A percentile compares a stretch with the other conserved stretches of the same genome.
phyloP scores from a whole-genome alignment of 2,797 vertebrate species.

The Enteromius mattozi region DNA sequence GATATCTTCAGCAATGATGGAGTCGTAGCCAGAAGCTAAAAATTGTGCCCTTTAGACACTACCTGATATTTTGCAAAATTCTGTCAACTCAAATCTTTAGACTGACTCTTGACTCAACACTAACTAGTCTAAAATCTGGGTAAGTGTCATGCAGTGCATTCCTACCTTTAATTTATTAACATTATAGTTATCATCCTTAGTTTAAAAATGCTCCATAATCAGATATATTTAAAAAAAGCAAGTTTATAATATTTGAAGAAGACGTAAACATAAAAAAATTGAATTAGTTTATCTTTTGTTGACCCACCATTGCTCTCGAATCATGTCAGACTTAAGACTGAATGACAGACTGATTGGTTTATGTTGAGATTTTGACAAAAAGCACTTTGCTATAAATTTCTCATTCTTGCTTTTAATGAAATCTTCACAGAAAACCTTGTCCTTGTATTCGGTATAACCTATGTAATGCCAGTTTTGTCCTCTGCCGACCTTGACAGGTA shows the following conservation, averaged over 20 bases:
- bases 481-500: not conserved
- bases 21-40: not conserved
- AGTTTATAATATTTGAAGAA: not conserved
- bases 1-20: not conserved
- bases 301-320: not conserved
- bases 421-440: constrained; percentile 6
- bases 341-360: constrained; percentile 12
- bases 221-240: not conserved
- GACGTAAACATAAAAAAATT: not conserved
- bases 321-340: not conserved
- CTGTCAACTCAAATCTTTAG: not conserved
- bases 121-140: not conserved
- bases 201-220: not conserved
- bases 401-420: not conserved
- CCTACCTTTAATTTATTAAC: not conserved
- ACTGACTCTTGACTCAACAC: not conserved
- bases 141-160: not conserved
- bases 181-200: not conserved
- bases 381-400: not conserved
- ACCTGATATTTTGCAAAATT: not conserved
- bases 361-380: constrained; percentile 3
- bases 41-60: not conserved
- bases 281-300: not conserved
- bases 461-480: constrained; percentile 13
- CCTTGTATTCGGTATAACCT: not conserved